A percentile compares a stretch with the other conserved stretches of the same genome.
phyloP scores from a whole-genome alignment of 2,797 vertebrate genomes.

The Avahi laniger region DNA sequence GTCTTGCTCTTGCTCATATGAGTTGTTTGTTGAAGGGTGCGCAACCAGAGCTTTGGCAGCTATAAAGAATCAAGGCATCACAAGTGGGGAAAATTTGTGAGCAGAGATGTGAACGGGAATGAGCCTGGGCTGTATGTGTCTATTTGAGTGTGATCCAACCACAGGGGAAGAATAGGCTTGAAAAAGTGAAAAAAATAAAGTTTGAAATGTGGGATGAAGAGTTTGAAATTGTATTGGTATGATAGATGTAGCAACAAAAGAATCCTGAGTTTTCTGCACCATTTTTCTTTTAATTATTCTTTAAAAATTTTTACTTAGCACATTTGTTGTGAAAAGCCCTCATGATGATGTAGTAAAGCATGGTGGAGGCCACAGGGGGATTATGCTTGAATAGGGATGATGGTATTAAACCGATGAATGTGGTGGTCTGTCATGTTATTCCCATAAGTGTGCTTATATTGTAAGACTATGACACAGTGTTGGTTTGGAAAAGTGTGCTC shows the following conservation, averaged over 20 bases:
- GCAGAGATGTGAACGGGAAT: background rate
- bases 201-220: background rate
- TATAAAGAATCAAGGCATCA: accelerated
- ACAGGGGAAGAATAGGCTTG: background rate
- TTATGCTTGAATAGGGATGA: background rate
- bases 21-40: background rate
- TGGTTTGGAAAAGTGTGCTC: background rate
- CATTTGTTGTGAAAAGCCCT: background rate
- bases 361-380: background rate
- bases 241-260: background rate
- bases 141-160: background rate
- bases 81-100: background rate
- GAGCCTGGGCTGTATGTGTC: background rate
- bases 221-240: background rate
- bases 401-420: background rate
- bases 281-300: background rate
- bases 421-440: background rate
- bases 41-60: background rate
- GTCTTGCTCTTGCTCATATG: no score
- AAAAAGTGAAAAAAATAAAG: background rate
- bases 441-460: background rate
- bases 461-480: background rate
- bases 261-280: background rate
- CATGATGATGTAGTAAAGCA: background rate
- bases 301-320: background rate